Evolutionary conservation across 2,113 vertebrate genomes (phyloP).

Genomic region (Sceloporus undulatus): DNA sequence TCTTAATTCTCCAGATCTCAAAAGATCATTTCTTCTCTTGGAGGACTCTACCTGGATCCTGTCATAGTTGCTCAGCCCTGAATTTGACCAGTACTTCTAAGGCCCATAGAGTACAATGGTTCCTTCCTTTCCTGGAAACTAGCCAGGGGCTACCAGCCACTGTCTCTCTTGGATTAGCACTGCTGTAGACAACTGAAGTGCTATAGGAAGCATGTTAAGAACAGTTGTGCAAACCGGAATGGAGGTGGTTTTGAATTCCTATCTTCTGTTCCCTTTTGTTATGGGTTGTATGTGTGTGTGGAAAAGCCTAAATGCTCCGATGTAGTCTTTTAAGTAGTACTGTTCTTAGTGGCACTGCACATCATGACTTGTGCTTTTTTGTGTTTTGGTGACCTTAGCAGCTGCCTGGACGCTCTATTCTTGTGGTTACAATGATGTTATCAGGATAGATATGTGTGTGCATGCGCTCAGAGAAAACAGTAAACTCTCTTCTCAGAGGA

Average conservation of each 20-base stretch:
- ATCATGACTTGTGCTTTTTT: fast-evolving
- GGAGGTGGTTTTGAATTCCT: background rate
- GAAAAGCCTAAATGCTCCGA: background rate
- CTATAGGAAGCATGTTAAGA: too few relatives aligned
- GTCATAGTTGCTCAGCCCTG: too few relatives aligned
- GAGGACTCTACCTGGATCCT: too few relatives aligned
- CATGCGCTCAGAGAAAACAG: constrained; percentile 31
- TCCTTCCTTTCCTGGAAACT: too few relatives aligned
- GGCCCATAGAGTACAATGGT: too few relatives aligned
- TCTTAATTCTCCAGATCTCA: too few relatives aligned
- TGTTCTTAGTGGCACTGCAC: background rate
- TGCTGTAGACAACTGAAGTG: too few relatives aligned
- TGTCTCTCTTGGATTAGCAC: too few relatives aligned
- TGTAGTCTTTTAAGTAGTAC: background rate
- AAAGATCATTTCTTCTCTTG: too few relatives aligned
- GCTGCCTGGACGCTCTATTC: constrained; percentile 26
- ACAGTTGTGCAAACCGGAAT: background rate
- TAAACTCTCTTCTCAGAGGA: background rate
- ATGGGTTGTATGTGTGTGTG: background rate
- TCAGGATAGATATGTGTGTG: background rate
- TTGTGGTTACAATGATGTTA: constrained; percentile 51
- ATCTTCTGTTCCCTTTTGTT: background rate
- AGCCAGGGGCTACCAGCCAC: too few relatives aligned
- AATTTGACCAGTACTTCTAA: too few relatives aligned
- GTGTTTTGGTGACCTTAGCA: constrained; percentile 57